Evolutionary conservation across 2,797 vertebrate genomes (phyloP), one percentile per base, ranked within the genome.

Genomic region (Thunnus albacares): DNA sequence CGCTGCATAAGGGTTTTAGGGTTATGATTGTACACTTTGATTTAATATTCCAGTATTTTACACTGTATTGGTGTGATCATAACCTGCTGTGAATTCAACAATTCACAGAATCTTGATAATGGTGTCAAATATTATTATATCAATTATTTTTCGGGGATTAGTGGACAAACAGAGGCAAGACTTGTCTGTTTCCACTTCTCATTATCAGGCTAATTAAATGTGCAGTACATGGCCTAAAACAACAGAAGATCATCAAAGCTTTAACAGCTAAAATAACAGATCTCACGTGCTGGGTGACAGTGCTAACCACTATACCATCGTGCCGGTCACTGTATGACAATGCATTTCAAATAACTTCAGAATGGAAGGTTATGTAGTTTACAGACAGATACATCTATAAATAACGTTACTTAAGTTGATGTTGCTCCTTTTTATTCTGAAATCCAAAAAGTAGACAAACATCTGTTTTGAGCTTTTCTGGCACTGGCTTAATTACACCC

Each of bases 401-500:
- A 35, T 51, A 51, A 14, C 17, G 53, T 22, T 20, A 14, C 51
- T 6, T 41, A 9, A 47, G 53, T 53, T 55, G 1, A 55, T 38
- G 17, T 51, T 60, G 11, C 30, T 14, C n/a, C n/a, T 76, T 28
- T 61, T 53, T 20, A 45, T 59, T 61, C 33, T 64, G 65, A 18
- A 49, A 62, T 64, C 5, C 5, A 30, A 66, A 79, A 26, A 24
- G 24, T 14, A 71, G 14, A 6, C 8, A 28, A 7, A 61, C 28
- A 33, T 41, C 61, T 51, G 30, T 28, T 58, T 55, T 53, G 20
- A 56, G 38, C 62, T 75, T 35, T 38, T 55, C 14, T 69, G 64
- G 2, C 28, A 49, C 12, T n/a, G 15, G 1, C 10, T 65, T 45
- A 45, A 45, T 45, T 45, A 30, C 63, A 66, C 8, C 55, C 45